phyloP scores from a whole-genome alignment of 2,113 vertebrate genomes.

The Notechis scutatus region DNA sequence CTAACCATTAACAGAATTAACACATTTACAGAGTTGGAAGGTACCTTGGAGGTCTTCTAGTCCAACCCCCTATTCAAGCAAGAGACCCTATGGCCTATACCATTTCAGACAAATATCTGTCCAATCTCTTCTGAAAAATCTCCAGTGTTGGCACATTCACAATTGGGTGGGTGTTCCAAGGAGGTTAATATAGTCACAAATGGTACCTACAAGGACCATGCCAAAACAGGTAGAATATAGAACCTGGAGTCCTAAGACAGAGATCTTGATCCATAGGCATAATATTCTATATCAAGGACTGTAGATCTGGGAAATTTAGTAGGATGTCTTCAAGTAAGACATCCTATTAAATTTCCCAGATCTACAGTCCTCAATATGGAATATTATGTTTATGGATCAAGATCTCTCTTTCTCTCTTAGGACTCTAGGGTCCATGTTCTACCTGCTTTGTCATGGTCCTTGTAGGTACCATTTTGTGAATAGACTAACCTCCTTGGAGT shows the following conservation, averaged over 20 bases:
- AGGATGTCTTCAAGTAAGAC: not conserved
- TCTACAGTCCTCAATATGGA: not conserved
- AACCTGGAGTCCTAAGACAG: not conserved
- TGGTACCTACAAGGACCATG: not conserved
- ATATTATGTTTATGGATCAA: not conserved
- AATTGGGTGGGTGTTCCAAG: not conserved
- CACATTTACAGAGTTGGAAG: not conserved
- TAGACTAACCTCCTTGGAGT: not conserved
- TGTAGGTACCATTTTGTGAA: not conserved
- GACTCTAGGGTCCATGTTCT: not conserved
- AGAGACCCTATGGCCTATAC: not conserved
- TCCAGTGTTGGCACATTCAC: not conserved
- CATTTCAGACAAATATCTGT: not conserved
- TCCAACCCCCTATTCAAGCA: not conserved
- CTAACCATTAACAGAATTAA: conserved; percentile 46
- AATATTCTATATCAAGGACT: not conserved
- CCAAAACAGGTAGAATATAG: not conserved
- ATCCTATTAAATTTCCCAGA: not conserved
- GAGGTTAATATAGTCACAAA: not conserved
- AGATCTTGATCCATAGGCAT: not conserved
- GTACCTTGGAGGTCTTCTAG: not conserved
- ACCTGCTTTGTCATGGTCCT: not conserved
- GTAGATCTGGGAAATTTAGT: not conserved
- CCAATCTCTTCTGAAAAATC: not conserved
- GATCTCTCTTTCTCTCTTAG: not conserved